phyloP scores from a whole-genome alignment of 2,113 vertebrate genomes.

The Gambusia affinis region DNA sequence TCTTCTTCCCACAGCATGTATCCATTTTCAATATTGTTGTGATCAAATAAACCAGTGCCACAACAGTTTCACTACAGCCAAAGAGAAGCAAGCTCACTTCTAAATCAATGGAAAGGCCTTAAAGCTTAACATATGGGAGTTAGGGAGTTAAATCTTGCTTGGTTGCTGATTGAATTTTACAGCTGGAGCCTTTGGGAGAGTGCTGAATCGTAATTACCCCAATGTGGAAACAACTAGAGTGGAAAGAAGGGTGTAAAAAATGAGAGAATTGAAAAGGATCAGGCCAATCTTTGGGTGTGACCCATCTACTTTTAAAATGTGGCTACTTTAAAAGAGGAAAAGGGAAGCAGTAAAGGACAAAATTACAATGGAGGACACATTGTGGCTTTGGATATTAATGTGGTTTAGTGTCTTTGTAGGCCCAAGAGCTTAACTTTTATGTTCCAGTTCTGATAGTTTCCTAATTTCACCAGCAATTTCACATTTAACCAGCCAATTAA shows the following conservation, averaged over 20 bases:
- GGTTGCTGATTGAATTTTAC: slow-evolving; percentile 79
- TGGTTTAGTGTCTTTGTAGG: slow-evolving; percentile 27
- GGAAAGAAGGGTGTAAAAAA: slow-evolving; percentile 71
- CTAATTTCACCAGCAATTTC: slow-evolving; percentile 23
- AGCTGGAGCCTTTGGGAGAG: slow-evolving; percentile 71
- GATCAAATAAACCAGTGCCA: slow-evolving; percentile 35
- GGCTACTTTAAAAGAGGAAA: slow-evolving; percentile 52
- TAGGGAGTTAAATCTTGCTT: slow-evolving; percentile 76
- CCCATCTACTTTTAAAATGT: slow-evolving; percentile 66
- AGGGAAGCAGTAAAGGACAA: slow-evolving; percentile 52
- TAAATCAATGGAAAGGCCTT: slow-evolving; percentile 71
- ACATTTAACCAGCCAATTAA: slow-evolving; percentile 18
- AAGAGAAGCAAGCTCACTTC: slow-evolving; percentile 52
- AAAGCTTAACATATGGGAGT: slow-evolving; percentile 71
- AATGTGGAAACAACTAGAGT: slow-evolving; percentile 71
- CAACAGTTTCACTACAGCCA: slow-evolving; percentile 32
- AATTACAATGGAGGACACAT: slow-evolving; percentile 42
- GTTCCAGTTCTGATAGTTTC: slow-evolving; percentile 21
- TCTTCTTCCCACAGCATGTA: slow-evolving; percentile 33
- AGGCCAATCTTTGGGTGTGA: slow-evolving; percentile 46
- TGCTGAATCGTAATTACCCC: slow-evolving; percentile 76
- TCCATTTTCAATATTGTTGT: slow-evolving; percentile 53
- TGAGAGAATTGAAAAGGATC: slow-evolving; percentile 63
- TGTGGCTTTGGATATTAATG: slow-evolving; percentile 41
- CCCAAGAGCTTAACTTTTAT: slow-evolving; percentile 31